Evolutionary conservation across 92 coral and sea anemone genomes (phyloP), one percentile per base, ranked within the genome.

Genomic region (Heteractis magnifica): DNA sequence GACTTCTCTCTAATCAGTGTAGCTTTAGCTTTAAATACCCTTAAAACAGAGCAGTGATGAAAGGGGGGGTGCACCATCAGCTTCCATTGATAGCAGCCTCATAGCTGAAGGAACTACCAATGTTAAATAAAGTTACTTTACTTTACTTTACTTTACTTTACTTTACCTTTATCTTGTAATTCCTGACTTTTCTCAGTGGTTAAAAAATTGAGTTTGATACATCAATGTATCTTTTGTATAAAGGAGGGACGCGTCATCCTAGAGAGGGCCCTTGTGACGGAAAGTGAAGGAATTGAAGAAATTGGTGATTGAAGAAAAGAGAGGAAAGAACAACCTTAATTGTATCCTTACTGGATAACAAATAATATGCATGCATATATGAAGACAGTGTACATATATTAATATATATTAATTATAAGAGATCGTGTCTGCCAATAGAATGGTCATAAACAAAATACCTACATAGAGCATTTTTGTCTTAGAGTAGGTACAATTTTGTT

Each of bases 171-270:
- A 26, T 26, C 26, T 26, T 26, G 26, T 34, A 34, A 34, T 34
- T 34, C 44, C 44, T 34, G 2, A 34, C 44, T 34, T 34, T 2
- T 34, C 44, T 34, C 44, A 34, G 3, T 34, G 44, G 44, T 34
- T 34, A 34, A 34, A 34, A 62, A 62, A 13, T 0, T 62, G 5
- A 16, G 20, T 5, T 18, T 2, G 6, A 18, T 0, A 18, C 20
- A 9, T 62, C 26, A 18, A 5, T 62, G 7, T 62, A 18, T 62
- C 16, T 60, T 15, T 52, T 68, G 64, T 72, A 68, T 74, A 56
- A 62, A 96, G 98, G 98, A 96, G 86, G 98, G 98, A 8, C 86
- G 97, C 70, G 98, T 94, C 73, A 96, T 96, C 87, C 92, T 96
- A 72, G 98, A 96, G 83, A 88, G 98, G 79, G 98, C 98, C 11